Percentiles rank a stretch among this genome's conserved stretches.
These are phyloP conservation scores for Tachina lurida DNA, from an alignment of 2,888 invertebrate genomes.

Conservation along the genomic window DNA sequence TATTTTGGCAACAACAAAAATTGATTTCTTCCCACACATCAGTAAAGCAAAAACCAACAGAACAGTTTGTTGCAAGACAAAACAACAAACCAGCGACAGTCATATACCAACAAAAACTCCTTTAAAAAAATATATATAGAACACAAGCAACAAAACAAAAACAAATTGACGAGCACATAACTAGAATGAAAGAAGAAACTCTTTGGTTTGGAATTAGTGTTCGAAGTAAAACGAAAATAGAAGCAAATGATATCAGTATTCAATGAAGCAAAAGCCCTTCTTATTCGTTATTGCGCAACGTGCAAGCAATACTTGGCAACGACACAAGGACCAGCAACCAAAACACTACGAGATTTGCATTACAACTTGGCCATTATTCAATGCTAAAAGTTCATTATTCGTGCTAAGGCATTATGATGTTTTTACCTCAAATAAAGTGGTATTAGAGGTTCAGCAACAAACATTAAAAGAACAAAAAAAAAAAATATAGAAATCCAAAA, in stretches of 20 bases:
- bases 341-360: conserved; percentile 59
- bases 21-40: conserved; percentile 16
- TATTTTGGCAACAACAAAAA: conserved; percentile 40
- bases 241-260: conserved; percentile 53
- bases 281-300: conserved; percentile 5
- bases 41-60: background rate
- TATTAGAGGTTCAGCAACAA: conserved; percentile 51
- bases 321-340: conserved; percentile 11
- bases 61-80: background rate
- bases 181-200: conserved; percentile 1
- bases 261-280: conserved; percentile 54
- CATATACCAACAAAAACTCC: conserved; percentile 8
- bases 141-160: conserved; percentile 6
- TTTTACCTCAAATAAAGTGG: conserved; percentile 66
- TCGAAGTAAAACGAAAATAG: background rate
- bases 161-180: conserved; percentile 7
- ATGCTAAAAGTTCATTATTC: conserved; percentile 42
- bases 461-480: background rate
- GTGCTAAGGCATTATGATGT: conserved; percentile 40
- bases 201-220: conserved; percentile 40
- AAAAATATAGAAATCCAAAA: conserved; percentile 17
- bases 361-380: conserved; percentile 61
- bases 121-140: background rate
- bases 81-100: conserved; percentile 5
- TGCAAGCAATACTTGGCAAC: background rate